These are phyloP conservation scores for Pemphigus obesinymphae DNA, from an alignment of 1,140 invertebrate species.

Conservation along the genomic window DNA sequence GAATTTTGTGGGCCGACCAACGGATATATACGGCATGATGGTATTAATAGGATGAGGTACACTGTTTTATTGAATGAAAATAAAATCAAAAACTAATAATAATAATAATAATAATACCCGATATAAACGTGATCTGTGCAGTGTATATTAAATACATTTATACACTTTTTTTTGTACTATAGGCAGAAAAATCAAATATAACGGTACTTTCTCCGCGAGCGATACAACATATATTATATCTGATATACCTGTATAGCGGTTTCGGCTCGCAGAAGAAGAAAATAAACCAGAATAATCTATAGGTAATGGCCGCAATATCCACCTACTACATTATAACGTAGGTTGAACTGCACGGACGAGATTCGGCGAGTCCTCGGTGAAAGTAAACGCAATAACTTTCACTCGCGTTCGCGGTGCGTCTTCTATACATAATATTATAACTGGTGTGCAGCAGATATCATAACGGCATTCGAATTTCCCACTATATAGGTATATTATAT, in stretches of 20 bases:
- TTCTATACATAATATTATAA: no score
- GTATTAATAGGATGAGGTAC: no score
- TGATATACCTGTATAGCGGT: not conserved
- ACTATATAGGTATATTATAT: not conserved
- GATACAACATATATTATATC: no score
- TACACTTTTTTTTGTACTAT: no score
- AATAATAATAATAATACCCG: no score
- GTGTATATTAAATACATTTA: no score
- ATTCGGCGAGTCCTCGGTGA: not conserved
- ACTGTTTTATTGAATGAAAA: not conserved
- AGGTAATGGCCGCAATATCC: not conserved
- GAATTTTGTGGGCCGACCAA: no score
- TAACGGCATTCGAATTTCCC: not conserved
- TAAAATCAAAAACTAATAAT: not conserved
- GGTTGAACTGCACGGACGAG: not conserved
- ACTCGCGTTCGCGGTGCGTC: not conserved
- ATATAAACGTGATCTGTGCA: no score
- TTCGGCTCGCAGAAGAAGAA: not conserved
- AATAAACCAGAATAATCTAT: conserved; percentile 32
- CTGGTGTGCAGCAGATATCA: conserved; percentile 9
- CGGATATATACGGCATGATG: no score
- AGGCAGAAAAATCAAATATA: not conserved
- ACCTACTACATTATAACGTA: not conserved
- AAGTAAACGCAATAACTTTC: conserved; percentile 7
- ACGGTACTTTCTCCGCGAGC: conserved; percentile 35